Conservation (phyloP, 2,888 invertebrate species). For the Ormia ochracea region DNA sequence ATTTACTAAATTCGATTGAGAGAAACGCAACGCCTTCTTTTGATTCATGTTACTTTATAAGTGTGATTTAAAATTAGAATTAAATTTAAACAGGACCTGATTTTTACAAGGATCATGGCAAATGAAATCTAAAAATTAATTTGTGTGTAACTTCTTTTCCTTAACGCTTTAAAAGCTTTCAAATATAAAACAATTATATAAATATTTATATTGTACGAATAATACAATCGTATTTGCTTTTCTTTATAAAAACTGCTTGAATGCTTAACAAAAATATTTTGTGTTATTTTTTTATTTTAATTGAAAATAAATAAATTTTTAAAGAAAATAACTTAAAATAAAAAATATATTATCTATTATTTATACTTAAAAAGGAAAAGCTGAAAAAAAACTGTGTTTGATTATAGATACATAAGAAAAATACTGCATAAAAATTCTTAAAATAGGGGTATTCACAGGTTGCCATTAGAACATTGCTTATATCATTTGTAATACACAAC, state of each 20-base stretch:
- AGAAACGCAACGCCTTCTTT: too few relatives aligned
- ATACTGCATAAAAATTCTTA: neutral
- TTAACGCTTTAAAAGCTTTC: too few relatives aligned
- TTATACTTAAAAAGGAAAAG: too few relatives aligned
- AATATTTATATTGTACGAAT: neutral
- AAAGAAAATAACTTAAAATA: neutral
- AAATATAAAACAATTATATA: too few relatives aligned
- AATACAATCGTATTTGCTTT: neutral
- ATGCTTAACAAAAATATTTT: neutral
- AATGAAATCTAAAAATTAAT: too few relatives aligned
- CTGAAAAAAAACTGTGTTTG: neutral
- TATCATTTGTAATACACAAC: neutral
- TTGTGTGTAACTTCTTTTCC: too few relatives aligned
- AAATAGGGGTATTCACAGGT: neutral
- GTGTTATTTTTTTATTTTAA: neutral
- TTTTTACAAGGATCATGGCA: too few relatives aligned
- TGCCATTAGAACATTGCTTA: neutral
- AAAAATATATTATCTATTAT: too few relatives aligned
- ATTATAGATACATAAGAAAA: neutral
- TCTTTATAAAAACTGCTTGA: neutral
- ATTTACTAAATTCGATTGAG: too few relatives aligned
- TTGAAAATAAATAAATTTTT: neutral
- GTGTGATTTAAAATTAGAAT: too few relatives aligned
- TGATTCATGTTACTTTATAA: too few relatives aligned
- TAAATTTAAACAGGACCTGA: too few relatives aligned